Evolutionary conservation across 2,797 vertebrate species (phyloP), one percentile per base, ranked within the genome.

Genomic region (Enoplosus armatus): DNA sequence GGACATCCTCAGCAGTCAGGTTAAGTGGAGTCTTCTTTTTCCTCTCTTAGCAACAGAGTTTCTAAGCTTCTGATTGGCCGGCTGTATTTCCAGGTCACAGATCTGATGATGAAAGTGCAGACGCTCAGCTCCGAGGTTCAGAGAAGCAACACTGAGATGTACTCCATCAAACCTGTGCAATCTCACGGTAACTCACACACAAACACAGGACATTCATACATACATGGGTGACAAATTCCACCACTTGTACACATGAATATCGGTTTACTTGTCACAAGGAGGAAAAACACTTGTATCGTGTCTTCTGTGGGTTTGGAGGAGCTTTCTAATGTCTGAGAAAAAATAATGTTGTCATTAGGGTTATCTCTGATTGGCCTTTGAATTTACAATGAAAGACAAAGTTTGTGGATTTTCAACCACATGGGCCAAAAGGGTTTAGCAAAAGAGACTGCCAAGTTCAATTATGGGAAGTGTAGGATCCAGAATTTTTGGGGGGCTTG

Each of bases 1-100:
- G 90, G 97, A 98, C 89, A 95, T 96, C 80, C 95, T 98, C 80
- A 96, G 96, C 84, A 94, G 85, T 88, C 97, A 98, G 96, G 97
- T 97, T 76, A 55, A 69, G 58, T 6, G 1, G 10, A 31, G 10
- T 26, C 16, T 8, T 58, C 47, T 8, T 18, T 24, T 14, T 39
- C 6, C 6, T 61, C 20, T 55, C 27, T 15, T 18, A 12, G 15
- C 14, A 10, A 47, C 16, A 37, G 26, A 35, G 35, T 66, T 65
- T 73, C 12, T 8, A 18, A 58, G 22, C 0, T 0, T 82, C 26
- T 41, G 41, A 84, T 72, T 74, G 64, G 77, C 37, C 4, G 16
- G 66, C 54, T 77, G 54, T 27, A 56, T 87, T 85, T 90, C 72
- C 89, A 93, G 97, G 95, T 98, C 59, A 95, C 93, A 53, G 97